phyloP scores from a whole-genome alignment of 1,140 invertebrate species.

The Panulirus ornatus region DNA sequence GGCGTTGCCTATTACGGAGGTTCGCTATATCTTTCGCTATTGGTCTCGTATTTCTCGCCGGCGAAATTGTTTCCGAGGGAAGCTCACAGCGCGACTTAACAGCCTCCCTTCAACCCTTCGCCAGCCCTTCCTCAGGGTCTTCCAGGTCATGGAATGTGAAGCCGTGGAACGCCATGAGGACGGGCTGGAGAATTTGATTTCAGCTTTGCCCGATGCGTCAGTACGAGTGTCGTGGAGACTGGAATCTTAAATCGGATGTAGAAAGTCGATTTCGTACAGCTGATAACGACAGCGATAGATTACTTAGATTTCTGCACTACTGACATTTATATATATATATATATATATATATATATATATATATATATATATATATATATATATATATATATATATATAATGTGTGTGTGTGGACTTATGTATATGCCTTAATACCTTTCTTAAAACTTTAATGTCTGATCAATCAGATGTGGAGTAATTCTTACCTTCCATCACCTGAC shows the following conservation, averaged over 20 bases:
- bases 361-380: not conserved
- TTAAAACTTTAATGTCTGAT: too few relatives aligned
- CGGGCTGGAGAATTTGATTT: not conserved
- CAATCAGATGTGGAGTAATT: too few relatives aligned
- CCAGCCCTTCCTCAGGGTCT: conserved; percentile 21
- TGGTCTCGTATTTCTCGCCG: conserved; percentile 41
- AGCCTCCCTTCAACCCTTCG: too few relatives aligned
- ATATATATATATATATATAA: too few relatives aligned
- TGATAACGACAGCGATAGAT: not conserved
- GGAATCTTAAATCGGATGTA: not conserved
- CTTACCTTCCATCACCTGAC: too few relatives aligned
- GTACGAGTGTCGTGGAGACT: not conserved
- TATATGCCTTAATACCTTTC: too few relatives aligned
- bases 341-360: not conserved
- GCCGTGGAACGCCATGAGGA: not conserved
- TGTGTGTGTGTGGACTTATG: too few relatives aligned
- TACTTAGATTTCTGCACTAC: not conserved
- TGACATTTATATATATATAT: too few relatives aligned
- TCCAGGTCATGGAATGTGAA: not conserved
- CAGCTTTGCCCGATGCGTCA: too few relatives aligned
- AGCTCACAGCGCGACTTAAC: not conserved
- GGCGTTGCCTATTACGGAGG: conserved; percentile 28
- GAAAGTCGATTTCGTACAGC: not conserved
- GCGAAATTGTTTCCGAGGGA: conserved; percentile 8
- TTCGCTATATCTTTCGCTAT: conserved; percentile 45